phyloP scores from a whole-genome alignment of 2,113 vertebrate genomes.

The Ictalurus furcatus region DNA sequence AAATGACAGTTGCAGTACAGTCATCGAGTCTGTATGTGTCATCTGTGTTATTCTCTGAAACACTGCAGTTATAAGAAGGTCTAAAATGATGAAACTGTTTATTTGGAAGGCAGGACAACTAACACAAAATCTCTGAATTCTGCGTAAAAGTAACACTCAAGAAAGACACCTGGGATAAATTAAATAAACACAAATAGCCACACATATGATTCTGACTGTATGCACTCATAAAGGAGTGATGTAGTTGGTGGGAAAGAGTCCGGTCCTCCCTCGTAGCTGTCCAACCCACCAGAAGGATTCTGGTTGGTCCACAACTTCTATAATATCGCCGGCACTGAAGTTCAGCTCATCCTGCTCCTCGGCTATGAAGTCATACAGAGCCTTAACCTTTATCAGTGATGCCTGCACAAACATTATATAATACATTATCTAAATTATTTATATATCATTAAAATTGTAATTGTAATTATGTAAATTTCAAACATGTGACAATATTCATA shows the following conservation, averaged over 20 bases:
- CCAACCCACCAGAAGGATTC: conserved; percentile 85
- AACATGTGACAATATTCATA: too few relatives aligned
- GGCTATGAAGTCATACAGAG: conserved; percentile 80
- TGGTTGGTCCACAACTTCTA: conserved; percentile 80
- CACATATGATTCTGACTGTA: too few relatives aligned
- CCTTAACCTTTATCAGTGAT: conserved; percentile 69
- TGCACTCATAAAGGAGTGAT: conserved; percentile 67
- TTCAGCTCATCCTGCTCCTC: conserved; percentile 81
- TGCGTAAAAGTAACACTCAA: background rate
- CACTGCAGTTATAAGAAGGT: background rate
- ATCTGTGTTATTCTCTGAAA: background rate
- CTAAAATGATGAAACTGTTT: background rate
- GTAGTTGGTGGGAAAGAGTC: conserved; percentile 86
- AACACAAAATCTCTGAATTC: background rate
- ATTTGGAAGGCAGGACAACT: background rate
- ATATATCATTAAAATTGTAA: too few relatives aligned
- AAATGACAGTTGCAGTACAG: background rate
- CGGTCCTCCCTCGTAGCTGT: conserved; percentile 71
- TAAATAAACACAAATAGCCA: background rate
- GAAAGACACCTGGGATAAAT: background rate
- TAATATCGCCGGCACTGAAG: conserved; percentile 77
- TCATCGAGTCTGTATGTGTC: background rate
- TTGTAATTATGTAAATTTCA: too few relatives aligned
- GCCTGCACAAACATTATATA: conserved; percentile 15
- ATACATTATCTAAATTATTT: background rate